Conservation (phyloP, 2,113 vertebrate species). For the Colossoma macropomum region DNA sequence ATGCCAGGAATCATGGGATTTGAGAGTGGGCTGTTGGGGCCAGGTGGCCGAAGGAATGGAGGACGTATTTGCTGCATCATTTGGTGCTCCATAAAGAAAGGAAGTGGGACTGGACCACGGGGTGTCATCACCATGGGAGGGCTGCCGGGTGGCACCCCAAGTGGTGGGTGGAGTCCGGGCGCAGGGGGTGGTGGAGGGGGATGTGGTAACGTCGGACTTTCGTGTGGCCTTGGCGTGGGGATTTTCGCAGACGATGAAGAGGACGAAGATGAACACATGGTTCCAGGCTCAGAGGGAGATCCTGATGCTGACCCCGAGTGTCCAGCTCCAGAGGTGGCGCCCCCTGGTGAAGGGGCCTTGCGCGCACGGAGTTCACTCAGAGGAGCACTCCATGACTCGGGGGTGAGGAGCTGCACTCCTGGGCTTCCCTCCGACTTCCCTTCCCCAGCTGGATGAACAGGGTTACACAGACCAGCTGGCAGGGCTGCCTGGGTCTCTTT, state of each 20-base stretch:
- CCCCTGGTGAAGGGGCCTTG: constrained; percentile 90
- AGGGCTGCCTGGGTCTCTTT: constrained; percentile 99
- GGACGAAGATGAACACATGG: constrained; percentile 87
- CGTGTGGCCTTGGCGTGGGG: constrained; percentile 92
- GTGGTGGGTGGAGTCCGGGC: constrained; percentile 87
- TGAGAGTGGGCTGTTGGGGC: constrained; percentile 92
- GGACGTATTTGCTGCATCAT: constrained; percentile 97
- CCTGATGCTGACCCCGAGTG: constrained; percentile 86
- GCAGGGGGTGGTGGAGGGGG: constrained; percentile 79
- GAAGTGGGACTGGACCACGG: constrained; percentile 93
- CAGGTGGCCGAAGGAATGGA: constrained; percentile 88
- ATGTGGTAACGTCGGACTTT: constrained; percentile 87
- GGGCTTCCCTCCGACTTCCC: constrained; percentile 89
- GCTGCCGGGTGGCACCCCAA: constrained; percentile 91
- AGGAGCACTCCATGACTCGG: constrained; percentile 97
- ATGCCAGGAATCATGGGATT: constrained; percentile 95
- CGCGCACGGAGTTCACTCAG: constrained; percentile 88
- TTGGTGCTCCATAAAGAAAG: constrained; percentile 99
- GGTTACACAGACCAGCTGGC: constrained; percentile 92
- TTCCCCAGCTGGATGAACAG: constrained; percentile 86
- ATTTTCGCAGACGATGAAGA: constrained; percentile 90
- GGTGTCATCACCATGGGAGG: constrained; percentile 99
- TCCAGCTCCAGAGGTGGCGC: constrained; percentile 81
- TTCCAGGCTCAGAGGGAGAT: constrained; percentile 88
- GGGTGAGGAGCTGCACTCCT: constrained; percentile 96